Percentiles rank a stretch among this genome's conserved stretches.
These are phyloP conservation scores for Sarotherodon lohbergeri DNA, from an alignment of 2,113 vertebrate species.

Conservation along the genomic window DNA sequence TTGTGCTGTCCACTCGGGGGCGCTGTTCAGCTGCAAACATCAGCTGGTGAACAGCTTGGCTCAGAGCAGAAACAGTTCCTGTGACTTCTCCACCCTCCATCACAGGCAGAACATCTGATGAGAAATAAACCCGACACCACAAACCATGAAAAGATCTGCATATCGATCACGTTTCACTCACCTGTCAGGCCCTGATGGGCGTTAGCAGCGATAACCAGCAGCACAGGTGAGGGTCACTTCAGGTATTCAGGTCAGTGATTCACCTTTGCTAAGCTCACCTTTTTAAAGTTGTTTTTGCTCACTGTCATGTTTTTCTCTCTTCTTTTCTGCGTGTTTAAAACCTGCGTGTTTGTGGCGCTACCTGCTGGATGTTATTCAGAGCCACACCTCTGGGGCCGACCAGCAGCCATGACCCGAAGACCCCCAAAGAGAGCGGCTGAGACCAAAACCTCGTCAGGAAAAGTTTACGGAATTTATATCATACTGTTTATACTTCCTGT, in stretches of 20 bases:
- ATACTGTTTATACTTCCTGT: neutral
- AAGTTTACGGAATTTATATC: neutral
- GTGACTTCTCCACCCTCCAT: neutral
- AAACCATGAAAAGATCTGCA: neutral
- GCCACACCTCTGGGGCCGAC: neutral
- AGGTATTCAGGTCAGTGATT: neutral
- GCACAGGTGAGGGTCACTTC: neutral
- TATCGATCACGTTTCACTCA: neutral
- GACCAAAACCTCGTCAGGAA: neutral
- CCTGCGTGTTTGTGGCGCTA: too few relatives aligned
- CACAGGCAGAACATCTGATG: neutral
- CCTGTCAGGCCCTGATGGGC: neutral
- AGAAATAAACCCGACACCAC: neutral
- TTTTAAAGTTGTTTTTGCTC: neutral
- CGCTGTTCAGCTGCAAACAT: neutral
- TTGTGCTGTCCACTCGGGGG: neutral
- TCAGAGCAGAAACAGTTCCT: neutral
- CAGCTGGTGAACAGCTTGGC: neutral
- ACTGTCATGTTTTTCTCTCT: neutral
- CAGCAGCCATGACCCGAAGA: neutral
- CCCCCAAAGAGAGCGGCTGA: accelerated
- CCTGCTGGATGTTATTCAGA: too few relatives aligned
- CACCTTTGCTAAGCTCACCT: neutral
- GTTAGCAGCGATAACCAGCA: neutral
- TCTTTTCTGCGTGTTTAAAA: neutral